These are phyloP conservation scores for Serinus canaria DNA, from an alignment of 2,113 vertebrate species.

Conservation along the genomic window DNA sequence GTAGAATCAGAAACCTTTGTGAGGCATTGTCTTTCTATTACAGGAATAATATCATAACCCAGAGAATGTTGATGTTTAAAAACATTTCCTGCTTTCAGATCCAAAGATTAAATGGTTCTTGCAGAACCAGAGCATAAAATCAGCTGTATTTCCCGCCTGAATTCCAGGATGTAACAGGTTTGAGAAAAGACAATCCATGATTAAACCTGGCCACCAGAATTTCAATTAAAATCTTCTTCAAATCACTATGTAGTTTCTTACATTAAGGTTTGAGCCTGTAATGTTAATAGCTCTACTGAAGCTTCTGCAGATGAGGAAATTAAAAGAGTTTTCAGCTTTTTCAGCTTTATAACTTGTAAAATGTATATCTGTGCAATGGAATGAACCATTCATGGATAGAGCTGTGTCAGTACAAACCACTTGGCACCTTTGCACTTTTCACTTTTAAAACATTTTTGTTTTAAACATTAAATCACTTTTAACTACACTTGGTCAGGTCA, in stretches of 20 bases:
- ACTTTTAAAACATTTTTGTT: too few species aligned
- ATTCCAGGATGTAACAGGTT: background rate
- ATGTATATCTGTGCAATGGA: background rate
- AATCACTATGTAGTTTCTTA: background rate
- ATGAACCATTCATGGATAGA: background rate
- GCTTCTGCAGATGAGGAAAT: background rate
- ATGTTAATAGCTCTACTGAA: background rate
- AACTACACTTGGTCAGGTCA: background rate
- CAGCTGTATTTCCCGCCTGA: background rate
- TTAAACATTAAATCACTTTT: background rate
- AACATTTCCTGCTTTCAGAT: conserved; percentile 1
- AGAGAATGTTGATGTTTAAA: background rate
- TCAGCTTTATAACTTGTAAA: background rate
- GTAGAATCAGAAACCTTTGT: background rate
- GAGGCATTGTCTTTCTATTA: background rate
- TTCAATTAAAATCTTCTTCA: background rate
- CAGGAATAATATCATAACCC: background rate
- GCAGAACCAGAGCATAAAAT: background rate
- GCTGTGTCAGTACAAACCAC: background rate
- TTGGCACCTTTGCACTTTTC: background rate
- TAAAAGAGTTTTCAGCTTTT: background rate
- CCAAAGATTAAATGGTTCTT: background rate
- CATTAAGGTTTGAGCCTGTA: background rate
- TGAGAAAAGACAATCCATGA: background rate
- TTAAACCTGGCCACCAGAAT: background rate